Evolutionary conservation across 2,113 vertebrate species (phyloP), one percentile per base, ranked within the genome.

Genomic region (Lophotis ruficrista): DNA sequence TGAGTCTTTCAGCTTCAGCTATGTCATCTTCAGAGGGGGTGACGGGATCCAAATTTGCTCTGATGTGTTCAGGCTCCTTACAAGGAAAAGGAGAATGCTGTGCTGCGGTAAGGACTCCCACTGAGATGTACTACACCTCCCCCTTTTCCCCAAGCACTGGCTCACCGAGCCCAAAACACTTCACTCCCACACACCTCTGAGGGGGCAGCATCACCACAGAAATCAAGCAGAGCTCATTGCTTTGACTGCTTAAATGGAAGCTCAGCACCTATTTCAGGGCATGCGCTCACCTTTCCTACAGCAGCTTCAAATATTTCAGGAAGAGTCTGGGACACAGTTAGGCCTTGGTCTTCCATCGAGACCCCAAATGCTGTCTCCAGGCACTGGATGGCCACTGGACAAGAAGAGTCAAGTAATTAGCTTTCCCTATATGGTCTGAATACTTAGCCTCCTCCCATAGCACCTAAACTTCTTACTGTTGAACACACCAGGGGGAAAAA

Each of bases 321-420:
- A 35, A 99, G 98, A 21, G 98, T 99, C 76, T 99, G 94, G 27
- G 98, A 96, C 33, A 99, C 97, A 2, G 99, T 98, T 0, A 99
- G 98, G 85, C 95, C 98, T 31, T 96, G 97, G 94, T 99, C 99
- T 4, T 99, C 99, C 31, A 98, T 94, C 0, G 99, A 99, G 71
- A 99, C 98, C 4, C 99, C 98, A 18, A 99, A 99, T 0, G 99
- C 99, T 1, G 99, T 99, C 96, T 99, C 99, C 97, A 99, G 97
- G 98, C 99, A 99, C 97, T 99, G 99, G 94, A 99, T 98, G 31
- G 99, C 99, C 65, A 99, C 99, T 99, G 95, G 18, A 25, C 8
- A 31, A 22, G 4, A 58, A 50, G 10, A 75, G 1, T 4, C 4
- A 48, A 11, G 21, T 2, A 13, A 20, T 83, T 6, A 61, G 62